Conservation (phyloP, 2,888 invertebrate genomes). For the Andrena chrysosceles region DNA sequence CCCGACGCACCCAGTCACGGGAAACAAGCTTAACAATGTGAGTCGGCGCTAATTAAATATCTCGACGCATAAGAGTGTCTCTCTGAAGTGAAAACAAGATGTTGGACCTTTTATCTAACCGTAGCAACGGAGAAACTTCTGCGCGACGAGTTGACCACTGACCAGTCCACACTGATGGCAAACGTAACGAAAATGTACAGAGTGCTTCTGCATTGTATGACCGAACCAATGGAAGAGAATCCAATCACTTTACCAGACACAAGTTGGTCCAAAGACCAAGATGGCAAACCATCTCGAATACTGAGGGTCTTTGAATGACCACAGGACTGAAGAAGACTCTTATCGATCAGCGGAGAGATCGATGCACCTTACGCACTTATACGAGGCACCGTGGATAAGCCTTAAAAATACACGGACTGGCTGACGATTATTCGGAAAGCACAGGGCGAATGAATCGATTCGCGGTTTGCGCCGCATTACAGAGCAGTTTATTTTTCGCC, state of each 20-base stretch:
- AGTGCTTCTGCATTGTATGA: not conserved
- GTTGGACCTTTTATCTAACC: not conserved
- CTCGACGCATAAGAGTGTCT: not conserved
- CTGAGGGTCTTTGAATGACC: slow-evolving; percentile 16
- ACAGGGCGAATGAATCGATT: not conserved
- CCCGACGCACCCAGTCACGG: not conserved
- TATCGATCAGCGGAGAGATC: not conserved
- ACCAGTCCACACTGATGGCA: not conserved
- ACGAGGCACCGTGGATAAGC: not conserved
- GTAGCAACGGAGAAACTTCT: not conserved
- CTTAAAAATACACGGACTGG: not conserved
- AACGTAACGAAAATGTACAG: not conserved
- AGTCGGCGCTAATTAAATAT: slow-evolving; percentile 5
- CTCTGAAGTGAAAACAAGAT: not conserved
- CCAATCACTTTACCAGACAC: no score
- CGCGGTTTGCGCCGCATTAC: not conserved
- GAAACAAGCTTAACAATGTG: slow-evolving; percentile 6
- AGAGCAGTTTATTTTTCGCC: slow-evolving; percentile 14
- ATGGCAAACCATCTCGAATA: no score
- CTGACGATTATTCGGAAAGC: slow-evolving; percentile 6
- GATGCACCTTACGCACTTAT: not conserved
- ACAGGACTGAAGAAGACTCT: slow-evolving; percentile 16
- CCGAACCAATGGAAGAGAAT: not conserved
- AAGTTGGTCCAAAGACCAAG: no score
- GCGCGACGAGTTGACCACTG: not conserved